phyloP scores from a whole-genome alignment of 2,113 vertebrate genomes.

The Numida meleagris region DNA sequence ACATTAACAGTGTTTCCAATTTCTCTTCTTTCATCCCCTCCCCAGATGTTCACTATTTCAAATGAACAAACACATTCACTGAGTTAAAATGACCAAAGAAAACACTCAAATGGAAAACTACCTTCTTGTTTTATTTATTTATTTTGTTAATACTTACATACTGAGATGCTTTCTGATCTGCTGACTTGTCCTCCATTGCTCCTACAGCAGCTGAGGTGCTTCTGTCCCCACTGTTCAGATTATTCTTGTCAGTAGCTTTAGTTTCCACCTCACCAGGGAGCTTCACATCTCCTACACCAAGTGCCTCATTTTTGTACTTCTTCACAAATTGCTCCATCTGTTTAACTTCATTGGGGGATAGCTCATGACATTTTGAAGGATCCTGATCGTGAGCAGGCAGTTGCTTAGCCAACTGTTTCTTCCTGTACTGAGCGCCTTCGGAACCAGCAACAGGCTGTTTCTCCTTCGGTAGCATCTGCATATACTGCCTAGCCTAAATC shows the following conservation, averaged over 20 bases:
- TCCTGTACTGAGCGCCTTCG: conserved; percentile 92
- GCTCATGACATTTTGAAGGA: conserved; percentile 93
- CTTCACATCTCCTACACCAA: conserved; percentile 91
- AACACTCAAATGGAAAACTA: background rate
- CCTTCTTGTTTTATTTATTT: background rate
- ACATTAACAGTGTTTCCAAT: background rate
- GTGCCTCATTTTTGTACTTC: conserved; percentile 94
- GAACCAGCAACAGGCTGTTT: conserved; percentile 92
- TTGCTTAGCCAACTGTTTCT: conserved; percentile 96
- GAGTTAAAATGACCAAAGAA: background rate
- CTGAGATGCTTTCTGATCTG: conserved; percentile 61
- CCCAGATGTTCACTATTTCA: background rate
- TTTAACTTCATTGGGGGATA: conserved; percentile 91
- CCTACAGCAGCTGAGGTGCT: conserved; percentile 74
- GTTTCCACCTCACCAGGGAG: conserved; percentile 85
- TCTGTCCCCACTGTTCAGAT: conserved; percentile 61
- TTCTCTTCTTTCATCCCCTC: background rate
- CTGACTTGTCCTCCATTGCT: conserved; percentile 66
- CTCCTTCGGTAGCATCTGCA: conserved; percentile 94
- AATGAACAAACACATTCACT: background rate
- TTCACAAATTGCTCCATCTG: conserved; percentile 96
- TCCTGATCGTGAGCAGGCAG: conserved; percentile 98
- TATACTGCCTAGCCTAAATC: conserved; percentile 90
- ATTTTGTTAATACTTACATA: conserved; percentile 84
- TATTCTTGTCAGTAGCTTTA: conserved; percentile 33